Evolutionary conservation across 2,113 vertebrate genomes (phyloP), one percentile per base, ranked within the genome.

Genomic region (Poicephalus meyeri): DNA sequence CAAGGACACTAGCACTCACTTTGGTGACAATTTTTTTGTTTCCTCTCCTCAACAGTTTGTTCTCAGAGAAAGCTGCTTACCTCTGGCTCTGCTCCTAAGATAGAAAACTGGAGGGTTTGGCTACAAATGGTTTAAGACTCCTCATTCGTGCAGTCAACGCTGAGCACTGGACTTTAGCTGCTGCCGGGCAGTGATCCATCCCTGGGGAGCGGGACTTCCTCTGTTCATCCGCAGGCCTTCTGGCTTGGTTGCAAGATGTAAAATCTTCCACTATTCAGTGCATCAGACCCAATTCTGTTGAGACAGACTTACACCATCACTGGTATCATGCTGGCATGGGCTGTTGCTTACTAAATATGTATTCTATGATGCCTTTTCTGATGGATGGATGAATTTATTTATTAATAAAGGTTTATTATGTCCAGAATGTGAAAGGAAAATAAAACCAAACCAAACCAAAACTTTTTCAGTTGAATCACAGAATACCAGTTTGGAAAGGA

Each of bases 61-160:
- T 73, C 53, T 55, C 49, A 13, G 35, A 65, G 64, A 70, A 53
- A 39, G 12, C 53, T 47, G 28, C 11, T 60, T 63, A 39, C 16
- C 47, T 63, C 58, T 44, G 37, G 29, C 35, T 84, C 39, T 79
- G 53, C 44, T 52, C 11, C 73, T 69, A 31, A 29, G n/a, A 61
- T 0, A 61, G 11, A 4, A 23, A 56, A n/a, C 20, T 7, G 15
- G 6, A 19, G 7, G 4, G 35, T 86, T 78, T 50, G 37, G 29
- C 31, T 50, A 24, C 56, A 35, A 42, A 35, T 0, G 1, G 13
- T 58, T 53, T 17, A 42, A 31, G n/a, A 9, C 17, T 63, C 11
- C 41, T 66, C 14, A 4, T 44, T 21, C 0, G 0, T 28, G 31
- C 20, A 1, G 1, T n/a, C 33, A 37, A 37, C 2, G 7, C 7